A percentile compares a stretch with the other conserved stretches of the same genome.
Evolutionary conservation across 2,797 vertebrate genomes (phyloP).

Genomic region (Uromys caudimaculatus): DNA sequence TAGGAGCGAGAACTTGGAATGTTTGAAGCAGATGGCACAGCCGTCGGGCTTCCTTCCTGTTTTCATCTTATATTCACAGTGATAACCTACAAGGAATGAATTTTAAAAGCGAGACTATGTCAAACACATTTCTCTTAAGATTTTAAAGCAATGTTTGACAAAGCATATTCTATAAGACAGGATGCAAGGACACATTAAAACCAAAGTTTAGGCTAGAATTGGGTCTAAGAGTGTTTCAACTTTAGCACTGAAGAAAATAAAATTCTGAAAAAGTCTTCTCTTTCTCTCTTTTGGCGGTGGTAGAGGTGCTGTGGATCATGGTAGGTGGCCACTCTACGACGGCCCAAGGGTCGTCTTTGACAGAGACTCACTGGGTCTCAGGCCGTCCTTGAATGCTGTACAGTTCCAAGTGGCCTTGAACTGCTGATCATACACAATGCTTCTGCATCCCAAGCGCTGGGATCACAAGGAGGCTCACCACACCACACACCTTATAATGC

Average conservation of each 20-base stretch:
- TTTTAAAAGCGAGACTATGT: neutral
- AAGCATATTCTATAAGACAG: neutral
- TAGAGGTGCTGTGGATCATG: neutral
- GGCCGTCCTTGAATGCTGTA: neutral
- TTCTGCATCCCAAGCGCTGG: neutral
- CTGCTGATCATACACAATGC: neutral
- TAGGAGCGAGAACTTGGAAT: conserved; percentile 92
- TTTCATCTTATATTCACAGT: conserved; percentile 96
- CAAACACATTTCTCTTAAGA: neutral
- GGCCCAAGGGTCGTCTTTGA: neutral
- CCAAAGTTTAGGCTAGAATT: neutral
- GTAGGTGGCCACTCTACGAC: neutral
- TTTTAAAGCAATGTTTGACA: neutral
- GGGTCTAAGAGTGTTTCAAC: neutral
- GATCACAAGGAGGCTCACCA: too few species aligned
- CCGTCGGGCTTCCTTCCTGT: conserved; percentile 96
- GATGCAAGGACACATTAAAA: neutral
- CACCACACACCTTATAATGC: neutral
- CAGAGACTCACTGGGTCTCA: neutral
- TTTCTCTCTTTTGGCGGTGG: neutral
- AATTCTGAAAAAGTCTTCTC: neutral
- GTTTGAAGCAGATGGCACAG: conserved; percentile 94
- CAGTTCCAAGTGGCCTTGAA: neutral
- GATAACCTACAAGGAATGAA: conserved; percentile 91
- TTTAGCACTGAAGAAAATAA: neutral